phyloP scores from a whole-genome alignment of 2,113 vertebrate genomes.

The Smithornis capensis region DNA sequence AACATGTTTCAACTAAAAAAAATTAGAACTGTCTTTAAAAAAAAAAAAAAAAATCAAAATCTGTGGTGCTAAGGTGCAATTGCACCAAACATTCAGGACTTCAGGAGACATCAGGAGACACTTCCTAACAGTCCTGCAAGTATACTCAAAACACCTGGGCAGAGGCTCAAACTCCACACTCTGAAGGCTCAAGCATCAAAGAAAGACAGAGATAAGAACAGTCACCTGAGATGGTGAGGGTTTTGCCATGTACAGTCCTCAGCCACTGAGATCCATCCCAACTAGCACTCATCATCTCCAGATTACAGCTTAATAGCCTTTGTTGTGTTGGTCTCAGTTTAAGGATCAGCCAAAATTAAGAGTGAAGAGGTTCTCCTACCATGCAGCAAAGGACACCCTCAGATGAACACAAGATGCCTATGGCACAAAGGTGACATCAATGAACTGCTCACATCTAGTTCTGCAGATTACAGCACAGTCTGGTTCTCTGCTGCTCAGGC shows the following conservation, averaged over 20 bases:
- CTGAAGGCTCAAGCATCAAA: not conserved
- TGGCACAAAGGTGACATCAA: not conserved
- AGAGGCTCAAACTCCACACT: not conserved
- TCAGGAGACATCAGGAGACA: not conserved
- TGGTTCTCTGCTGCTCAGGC: not conserved
- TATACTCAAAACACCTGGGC: not conserved
- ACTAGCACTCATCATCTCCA: not conserved
- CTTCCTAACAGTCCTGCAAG: not conserved
- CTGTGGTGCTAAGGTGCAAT: not conserved
- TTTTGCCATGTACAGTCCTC: not conserved
- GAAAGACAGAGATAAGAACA: not conserved
- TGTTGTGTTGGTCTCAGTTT: not conserved
- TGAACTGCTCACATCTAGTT: not conserved
- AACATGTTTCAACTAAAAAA: not conserved
- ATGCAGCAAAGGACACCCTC: not conserved
- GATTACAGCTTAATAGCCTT: not conserved
- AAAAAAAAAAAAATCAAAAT: not conserved
- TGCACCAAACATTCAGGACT: not conserved
- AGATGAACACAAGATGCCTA: not conserved
- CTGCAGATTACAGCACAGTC: not conserved
- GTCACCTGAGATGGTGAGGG: not conserved
- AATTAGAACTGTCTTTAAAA: not conserved
- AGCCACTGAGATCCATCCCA: not conserved
- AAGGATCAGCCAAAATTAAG: not conserved
- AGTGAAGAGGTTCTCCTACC: not conserved